These are phyloP conservation scores for Drosophila burlai DNA, from an alignment of 1,140 invertebrate species.

Conservation along the genomic window DNA sequence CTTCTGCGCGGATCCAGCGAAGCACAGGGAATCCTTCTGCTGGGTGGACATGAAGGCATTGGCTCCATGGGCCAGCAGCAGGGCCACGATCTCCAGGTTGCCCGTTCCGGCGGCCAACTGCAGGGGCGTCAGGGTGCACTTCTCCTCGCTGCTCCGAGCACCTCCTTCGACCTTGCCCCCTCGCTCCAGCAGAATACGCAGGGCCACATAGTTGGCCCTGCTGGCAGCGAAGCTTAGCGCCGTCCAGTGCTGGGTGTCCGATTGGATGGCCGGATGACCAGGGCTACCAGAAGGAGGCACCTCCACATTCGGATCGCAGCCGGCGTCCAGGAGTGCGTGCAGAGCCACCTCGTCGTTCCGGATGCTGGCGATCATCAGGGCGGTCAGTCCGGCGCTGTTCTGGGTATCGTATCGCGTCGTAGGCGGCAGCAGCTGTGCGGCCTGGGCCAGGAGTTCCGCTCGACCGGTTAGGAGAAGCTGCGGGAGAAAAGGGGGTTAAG, in stretches of 20 bases:
- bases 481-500: neutral
- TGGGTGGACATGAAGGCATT: slow-evolving; percentile 94
- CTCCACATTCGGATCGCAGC: slow-evolving; percentile 91
- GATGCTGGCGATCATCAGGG: slow-evolving; percentile 92
- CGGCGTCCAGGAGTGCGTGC: slow-evolving; percentile 90
- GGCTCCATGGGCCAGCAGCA: slow-evolving; percentile 93
- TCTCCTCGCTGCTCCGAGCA: slow-evolving; percentile 92
- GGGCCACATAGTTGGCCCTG: slow-evolving; percentile 86
- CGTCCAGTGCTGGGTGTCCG: slow-evolving; percentile 92
- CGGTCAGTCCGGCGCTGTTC: slow-evolving; percentile 92
- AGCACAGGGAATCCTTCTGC: slow-evolving; percentile 92
- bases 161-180: slow-evolving; percentile 95
- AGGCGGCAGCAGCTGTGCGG: slow-evolving; percentile 90
- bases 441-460: slow-evolving; percentile 92
- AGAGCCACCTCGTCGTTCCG: slow-evolving; percentile 92
- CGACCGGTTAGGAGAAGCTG: slow-evolving; percentile 90
- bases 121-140: slow-evolving; percentile 93
- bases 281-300: slow-evolving; percentile 86
- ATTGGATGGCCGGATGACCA: slow-evolving; percentile 86
- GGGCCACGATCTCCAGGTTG: slow-evolving; percentile 91
- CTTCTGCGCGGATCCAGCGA: slow-evolving; percentile 93
- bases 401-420: slow-evolving; percentile 90
- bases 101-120: slow-evolving; percentile 94
- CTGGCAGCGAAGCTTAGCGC: slow-evolving; percentile 90
- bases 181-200: slow-evolving; percentile 89